Evolutionary conservation across 2,797 vertebrate species (phyloP), one percentile per base, ranked within the genome.

Genomic region (Saxicola maurus): DNA sequence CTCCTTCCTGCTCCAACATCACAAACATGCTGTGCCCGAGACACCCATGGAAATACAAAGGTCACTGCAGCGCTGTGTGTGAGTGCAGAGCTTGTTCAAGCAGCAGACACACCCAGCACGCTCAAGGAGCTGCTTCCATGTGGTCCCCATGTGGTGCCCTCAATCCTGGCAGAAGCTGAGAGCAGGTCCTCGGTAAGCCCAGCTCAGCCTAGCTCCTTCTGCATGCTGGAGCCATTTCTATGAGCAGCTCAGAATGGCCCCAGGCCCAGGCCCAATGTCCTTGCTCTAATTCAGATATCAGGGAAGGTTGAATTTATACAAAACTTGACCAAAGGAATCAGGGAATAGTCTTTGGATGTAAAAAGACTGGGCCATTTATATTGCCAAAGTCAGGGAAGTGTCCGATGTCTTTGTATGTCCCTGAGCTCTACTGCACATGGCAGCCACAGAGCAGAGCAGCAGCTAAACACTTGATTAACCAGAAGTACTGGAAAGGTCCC

Each of bases 31-130:
- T 66, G 45, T 79, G 64, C 64, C 86, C 56, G 74, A 82, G 91
- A 89, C 77, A 79, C 74, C 87, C 60, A 69, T 71, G 74, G 91
- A 84, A 93, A 92, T 46, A 71, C 92, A 91, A 93, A 95, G 90
- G 90, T 94, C 90, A 43, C 74, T 48, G 73, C 52, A 28, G 28
- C 3, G 2, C 67, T 28, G 33, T 11, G 13, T 21, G 48, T 13
- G 49, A 64, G 72, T 2, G 67, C 80, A 77, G 76, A 33, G 80
- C 56, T 42, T 15, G 33, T 76, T 11, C 2, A 52, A 57, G 83
- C 52, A 56, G 66, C 53, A 56, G 35, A 52, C 59, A 72, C 13
- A 0, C 85, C 74, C 48, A 40, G 76, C 55, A 55, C 40, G 27
- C 8, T 31, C 48, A 52, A 55, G 55, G 74, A 75, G 55, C 59